These are phyloP conservation scores for Pitta sordida DNA, from an alignment of 2,113 vertebrate species.

Conservation along the genomic window DNA sequence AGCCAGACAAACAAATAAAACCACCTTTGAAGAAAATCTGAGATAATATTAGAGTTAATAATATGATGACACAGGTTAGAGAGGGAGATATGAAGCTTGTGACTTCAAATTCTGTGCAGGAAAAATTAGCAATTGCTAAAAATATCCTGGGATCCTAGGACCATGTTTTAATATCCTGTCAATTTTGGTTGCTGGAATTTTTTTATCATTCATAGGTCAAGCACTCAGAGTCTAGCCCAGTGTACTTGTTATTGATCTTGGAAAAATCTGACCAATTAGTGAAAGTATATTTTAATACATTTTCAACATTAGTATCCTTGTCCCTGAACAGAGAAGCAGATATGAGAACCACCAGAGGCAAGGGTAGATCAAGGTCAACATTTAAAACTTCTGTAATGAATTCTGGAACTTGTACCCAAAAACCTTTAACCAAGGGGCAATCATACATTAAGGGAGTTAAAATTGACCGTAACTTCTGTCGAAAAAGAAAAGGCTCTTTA, in stretches of 20 bases:
- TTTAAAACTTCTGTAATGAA: slow-evolving; percentile 30
- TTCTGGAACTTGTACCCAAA: neutral
- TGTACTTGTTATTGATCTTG: slow-evolving; percentile 51
- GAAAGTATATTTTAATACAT: slow-evolving; percentile 37
- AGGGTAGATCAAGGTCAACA: slow-evolving; percentile 52
- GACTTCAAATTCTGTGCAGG: neutral
- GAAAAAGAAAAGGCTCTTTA: slow-evolving; percentile 1
- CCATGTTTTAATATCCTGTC: neutral
- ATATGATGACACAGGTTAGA: neutral
- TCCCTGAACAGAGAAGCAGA: neutral
- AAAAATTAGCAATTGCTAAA: neutral
- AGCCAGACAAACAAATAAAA: neutral
- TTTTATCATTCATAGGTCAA: slow-evolving; percentile 29
- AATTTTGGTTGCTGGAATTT: neutral
- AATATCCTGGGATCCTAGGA: neutral
- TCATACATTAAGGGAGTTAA: slow-evolving; percentile 41
- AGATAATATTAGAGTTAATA: neutral
- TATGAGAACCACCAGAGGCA: neutral
- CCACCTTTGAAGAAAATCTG: neutral
- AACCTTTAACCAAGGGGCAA: neutral
- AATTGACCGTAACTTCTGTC: neutral
- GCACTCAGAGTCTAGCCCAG: neutral
- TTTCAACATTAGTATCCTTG: slow-evolving; percentile 35
- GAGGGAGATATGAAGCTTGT: neutral
- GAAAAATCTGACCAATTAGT: slow-evolving; percentile 53